Evolutionary conservation across 64 coral and sea anemone genomes (phyloP), one percentile per base, ranked within the genome.

Genomic region (Dendronephthya gigantea): DNA sequence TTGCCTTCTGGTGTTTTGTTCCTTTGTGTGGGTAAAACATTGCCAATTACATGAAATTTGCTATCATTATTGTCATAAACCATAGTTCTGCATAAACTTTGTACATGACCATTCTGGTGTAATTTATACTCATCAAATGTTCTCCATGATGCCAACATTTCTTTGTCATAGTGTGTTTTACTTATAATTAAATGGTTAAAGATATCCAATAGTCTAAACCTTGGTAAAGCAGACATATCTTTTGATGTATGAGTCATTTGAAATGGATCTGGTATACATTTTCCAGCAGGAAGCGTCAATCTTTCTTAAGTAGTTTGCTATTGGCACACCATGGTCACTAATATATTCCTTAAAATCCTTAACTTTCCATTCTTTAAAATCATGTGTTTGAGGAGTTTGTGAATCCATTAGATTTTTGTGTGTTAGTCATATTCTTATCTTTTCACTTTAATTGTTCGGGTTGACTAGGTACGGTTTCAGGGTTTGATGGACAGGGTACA

Each of bases 91-190:
- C 68, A 2, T 52, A 93, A 17, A 68, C 82, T 50, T 28, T 43
- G 33, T 1, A 88, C 39, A 90, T 90, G 88, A 32, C 88, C 91
- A 93, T 68, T 85, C 36, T 88, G 49, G 35, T 74, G 81, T 7
- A 93, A 25, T 45, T 65, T 82, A 56, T 93, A 93, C 30, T 93
- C 92, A 81, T 93, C 88, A 93, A 93, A 93, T 82, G 88, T 84
- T 48, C 88, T 84, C 88, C 88, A 93, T 51, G 92, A 93, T 25
- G 92, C 88, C 39, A 93, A 49, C 85, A 85, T 93, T 39, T 84
- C 28, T 83, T 90, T 90, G 40, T 90, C 88, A 88, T 90, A 90
- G n/a, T 82, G 76, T 59, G 92, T 40, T 84, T 88, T 87, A 82
- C 82, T 87, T 17, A 90, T 48, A 48, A 90, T 90, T 41, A 88